Conservation (phyloP, 2,113 vertebrate genomes). For the Irena cyanogastra region DNA sequence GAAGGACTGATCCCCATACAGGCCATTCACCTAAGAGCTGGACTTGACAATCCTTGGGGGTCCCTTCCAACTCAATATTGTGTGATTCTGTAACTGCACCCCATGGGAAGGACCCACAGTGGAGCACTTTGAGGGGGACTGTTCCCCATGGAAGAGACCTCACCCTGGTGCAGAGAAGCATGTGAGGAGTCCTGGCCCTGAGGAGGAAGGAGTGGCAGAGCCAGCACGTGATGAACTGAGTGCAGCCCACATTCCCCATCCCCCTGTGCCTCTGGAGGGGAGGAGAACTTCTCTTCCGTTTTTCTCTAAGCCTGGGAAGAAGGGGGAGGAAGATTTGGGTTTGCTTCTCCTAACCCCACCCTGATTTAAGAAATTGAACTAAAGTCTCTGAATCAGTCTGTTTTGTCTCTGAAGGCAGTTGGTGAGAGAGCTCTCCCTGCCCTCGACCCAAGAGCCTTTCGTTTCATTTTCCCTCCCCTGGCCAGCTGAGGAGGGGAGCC, state of each 20-base stretch:
- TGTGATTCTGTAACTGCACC: background rate
- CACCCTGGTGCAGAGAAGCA: background rate
- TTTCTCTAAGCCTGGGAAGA: background rate
- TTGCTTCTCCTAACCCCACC: background rate
- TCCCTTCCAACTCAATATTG: background rate
- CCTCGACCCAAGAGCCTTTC: background rate
- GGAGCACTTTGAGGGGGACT: background rate
- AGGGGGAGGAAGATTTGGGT: background rate
- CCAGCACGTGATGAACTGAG: background rate
- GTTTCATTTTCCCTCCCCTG: background rate
- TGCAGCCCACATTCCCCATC: background rate
- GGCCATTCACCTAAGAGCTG: background rate
- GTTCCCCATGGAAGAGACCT: background rate
- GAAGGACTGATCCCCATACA: background rate
- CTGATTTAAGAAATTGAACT: background rate
- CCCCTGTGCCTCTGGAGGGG: background rate
- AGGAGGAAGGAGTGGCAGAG: background rate
- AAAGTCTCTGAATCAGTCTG: background rate
- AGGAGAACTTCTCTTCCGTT: background rate
- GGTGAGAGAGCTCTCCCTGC: background rate
- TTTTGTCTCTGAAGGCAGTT: background rate
- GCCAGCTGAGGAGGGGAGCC: background rate
- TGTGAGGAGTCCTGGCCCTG: background rate
- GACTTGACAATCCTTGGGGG: background rate
- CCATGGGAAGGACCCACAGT: background rate